Conservation (phyloP, 2,888 invertebrate species). For the Epistrophe eligans region DNA sequence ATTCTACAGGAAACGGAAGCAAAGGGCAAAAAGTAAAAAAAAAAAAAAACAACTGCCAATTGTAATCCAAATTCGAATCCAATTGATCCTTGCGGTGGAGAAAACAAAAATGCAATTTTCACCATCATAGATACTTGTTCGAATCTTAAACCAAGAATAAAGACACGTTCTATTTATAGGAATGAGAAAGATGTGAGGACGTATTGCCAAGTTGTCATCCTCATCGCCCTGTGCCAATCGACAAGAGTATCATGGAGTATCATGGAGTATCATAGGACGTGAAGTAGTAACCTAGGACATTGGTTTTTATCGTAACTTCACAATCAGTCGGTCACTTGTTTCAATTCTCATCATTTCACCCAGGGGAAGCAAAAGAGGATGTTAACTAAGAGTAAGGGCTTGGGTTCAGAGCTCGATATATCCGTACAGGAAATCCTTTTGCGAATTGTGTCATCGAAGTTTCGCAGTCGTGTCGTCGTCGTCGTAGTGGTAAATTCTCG, state of each 20-base stretch:
- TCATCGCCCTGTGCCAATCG: neutral
- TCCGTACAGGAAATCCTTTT: constrained; percentile 59
- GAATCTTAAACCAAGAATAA: constrained; percentile 54
- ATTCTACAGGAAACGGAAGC: constrained; percentile 71
- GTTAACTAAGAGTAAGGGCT: constrained; percentile 6
- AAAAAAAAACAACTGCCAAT: constrained; percentile 49
- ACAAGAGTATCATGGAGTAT: constrained; percentile 29
- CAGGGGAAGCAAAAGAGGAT: constrained; percentile 1
- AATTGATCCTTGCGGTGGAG: constrained; percentile 70
- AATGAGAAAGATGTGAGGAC: neutral
- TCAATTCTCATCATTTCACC: constrained; percentile 62
- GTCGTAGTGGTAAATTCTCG: neutral
- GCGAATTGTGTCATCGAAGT: constrained; percentile 67
- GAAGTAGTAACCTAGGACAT: constrained; percentile 41
- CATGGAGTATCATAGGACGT: constrained; percentile 39
- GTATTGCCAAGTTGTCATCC: constrained; percentile 49
- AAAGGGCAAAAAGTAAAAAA: constrained; percentile 34
- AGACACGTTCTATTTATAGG: neutral
- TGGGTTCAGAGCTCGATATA: constrained; percentile 55
- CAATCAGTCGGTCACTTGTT: constrained; percentile 75
- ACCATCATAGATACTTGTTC: constrained; percentile 24
- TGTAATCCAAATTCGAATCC: constrained; percentile 75
- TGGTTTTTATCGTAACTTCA: constrained; percentile 66
- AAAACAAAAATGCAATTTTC: constrained; percentile 71
- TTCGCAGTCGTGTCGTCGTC: constrained; percentile 11